Evolutionary conservation across 2,888 invertebrate species (phyloP).

Genomic region (Diarsia brunnea): DNA sequence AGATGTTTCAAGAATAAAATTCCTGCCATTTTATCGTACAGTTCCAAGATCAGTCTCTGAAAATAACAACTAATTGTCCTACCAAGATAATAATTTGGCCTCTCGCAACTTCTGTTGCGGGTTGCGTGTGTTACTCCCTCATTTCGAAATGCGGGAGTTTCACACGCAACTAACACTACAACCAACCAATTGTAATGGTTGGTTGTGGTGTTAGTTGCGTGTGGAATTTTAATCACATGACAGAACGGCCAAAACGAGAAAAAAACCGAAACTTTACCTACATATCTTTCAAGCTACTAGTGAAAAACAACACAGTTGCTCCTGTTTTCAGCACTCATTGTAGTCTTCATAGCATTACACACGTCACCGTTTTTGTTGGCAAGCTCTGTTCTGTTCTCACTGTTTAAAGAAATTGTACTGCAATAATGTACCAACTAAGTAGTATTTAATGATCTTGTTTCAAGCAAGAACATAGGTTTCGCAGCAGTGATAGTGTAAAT

Average conservation of each 20-base stretch:
- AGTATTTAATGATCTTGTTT: slow-evolving; percentile 34
- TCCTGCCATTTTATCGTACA: background rate
- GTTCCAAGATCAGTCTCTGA: background rate
- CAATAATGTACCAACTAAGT: slow-evolving; percentile 22
- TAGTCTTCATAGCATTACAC: slow-evolving; percentile 30
- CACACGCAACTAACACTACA: background rate
- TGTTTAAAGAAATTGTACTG: slow-evolving; percentile 21
- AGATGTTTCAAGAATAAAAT: background rate
- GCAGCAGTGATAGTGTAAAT: no score
- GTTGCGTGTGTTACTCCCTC: no score
- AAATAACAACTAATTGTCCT: background rate
- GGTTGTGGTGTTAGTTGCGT: no score
- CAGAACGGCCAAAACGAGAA: background rate
- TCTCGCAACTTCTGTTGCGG: background rate
- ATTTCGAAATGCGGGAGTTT: background rate
- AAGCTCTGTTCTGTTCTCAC: background rate
- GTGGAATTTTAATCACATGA: background rate
- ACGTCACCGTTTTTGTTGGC: slow-evolving; percentile 47
- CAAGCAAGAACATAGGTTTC: slow-evolving; percentile 6
- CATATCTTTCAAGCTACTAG: background rate
- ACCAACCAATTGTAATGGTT: no score
- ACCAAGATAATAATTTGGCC: background rate
- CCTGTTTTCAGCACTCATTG: slow-evolving; percentile 10
- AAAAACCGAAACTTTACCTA: background rate
- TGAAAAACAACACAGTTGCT: slow-evolving; percentile 25